These are phyloP conservation scores for Microhierax caerulescens DNA, from an alignment of 2,797 vertebrate species.

Conservation along the genomic window DNA sequence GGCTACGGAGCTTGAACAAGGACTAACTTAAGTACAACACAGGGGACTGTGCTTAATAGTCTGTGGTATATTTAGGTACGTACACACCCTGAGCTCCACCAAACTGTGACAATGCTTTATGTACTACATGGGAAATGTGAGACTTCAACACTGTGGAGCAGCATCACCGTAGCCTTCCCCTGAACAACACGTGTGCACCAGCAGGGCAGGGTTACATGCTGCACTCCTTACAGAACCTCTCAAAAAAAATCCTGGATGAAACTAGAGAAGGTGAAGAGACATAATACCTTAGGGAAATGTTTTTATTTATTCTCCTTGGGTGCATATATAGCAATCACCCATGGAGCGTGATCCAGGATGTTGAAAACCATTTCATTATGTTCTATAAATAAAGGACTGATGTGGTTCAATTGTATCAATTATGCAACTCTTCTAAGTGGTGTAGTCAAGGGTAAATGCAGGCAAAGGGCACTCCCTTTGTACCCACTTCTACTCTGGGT, in stretches of 20 bases:
- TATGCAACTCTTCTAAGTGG: slow-evolving; percentile 57
- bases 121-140: rapidly evolving
- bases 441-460: slow-evolving; percentile 40
- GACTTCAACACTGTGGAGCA: rapidly evolving
- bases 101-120: rapidly evolving
- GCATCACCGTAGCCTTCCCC: neutral
- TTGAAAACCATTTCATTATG: slow-evolving; percentile 65
- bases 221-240: neutral
- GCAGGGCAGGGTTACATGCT: neutral
- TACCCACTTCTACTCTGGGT: neutral
- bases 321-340: slow-evolving; percentile 32
- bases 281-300: slow-evolving; percentile 19
- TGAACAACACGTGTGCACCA: rapidly evolving
- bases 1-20: neutral
- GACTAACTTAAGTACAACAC: rapidly evolving
- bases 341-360: slow-evolving; percentile 16
- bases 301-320: slow-evolving; percentile 45
- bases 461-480: slow-evolving; percentile 53
- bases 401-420: slow-evolving; percentile 66
- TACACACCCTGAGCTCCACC: neutral
- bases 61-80: neutral
- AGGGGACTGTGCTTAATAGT: neutral
- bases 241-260: neutral
- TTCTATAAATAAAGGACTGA: slow-evolving; percentile 64
- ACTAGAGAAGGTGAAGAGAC: neutral